Conservation (phyloP, 2,113 vertebrate species). For the Orycteropus afer region DNA sequence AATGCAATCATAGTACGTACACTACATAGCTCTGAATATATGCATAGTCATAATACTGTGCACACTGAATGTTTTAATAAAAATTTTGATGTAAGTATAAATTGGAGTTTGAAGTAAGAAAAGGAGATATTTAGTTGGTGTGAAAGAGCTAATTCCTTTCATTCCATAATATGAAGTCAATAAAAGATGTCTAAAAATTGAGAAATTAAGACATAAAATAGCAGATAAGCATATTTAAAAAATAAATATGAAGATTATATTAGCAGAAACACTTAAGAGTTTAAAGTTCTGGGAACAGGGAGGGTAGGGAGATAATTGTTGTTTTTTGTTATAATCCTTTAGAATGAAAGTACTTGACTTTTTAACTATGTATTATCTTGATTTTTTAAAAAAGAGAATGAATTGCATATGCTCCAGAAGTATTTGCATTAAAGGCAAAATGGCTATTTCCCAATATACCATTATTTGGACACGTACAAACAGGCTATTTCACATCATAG, state of each 20-base stretch:
- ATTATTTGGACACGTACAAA: conserved; percentile 30
- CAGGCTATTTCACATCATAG: neutral
- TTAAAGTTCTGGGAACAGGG: neutral
- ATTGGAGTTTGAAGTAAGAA: neutral
- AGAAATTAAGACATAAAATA: neutral
- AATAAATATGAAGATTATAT: neutral
- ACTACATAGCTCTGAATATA: neutral
- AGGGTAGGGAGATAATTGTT: neutral
- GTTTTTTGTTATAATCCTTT: neutral
- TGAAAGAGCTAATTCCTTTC: neutral
- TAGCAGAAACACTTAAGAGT: neutral
- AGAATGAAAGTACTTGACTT: conserved; percentile 13
- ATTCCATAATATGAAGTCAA: neutral
- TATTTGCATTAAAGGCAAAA: conserved; percentile 37
- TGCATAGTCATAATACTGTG: neutral
- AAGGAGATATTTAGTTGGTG: neutral
- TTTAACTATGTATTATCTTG: conserved; percentile 18
- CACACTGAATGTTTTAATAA: neutral
- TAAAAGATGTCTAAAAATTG: neutral
- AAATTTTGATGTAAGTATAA: neutral
- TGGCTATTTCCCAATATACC: conserved; percentile 25
- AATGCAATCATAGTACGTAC: neutral
- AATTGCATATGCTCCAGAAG: conserved; percentile 5
- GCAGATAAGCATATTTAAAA: neutral
- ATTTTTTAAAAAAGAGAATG: neutral